These are phyloP conservation scores for Noturus placidus DNA, from an alignment of 2,113 vertebrate species.

Conservation along the genomic window DNA sequence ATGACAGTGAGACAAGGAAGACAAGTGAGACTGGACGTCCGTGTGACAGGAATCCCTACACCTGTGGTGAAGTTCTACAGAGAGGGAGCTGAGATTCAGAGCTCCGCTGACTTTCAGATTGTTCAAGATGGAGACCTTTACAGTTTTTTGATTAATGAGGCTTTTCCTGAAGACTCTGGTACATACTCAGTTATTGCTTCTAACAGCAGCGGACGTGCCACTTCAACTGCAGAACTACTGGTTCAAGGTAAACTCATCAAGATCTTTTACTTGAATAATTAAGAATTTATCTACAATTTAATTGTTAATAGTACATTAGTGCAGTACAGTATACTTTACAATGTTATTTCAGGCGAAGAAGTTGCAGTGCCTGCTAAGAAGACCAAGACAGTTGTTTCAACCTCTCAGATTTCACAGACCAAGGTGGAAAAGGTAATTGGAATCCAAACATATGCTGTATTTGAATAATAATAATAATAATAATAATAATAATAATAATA, in stretches of 20 bases:
- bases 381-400: conserved; percentile 92
- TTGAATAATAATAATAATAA: background rate
- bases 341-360: conserved; percentile 79
- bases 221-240: conserved; percentile 85
- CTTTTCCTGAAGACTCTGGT: conserved; percentile 88
- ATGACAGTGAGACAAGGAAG: conserved; percentile 90
- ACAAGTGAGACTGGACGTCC: conserved; percentile 90
- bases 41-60: conserved; percentile 94
- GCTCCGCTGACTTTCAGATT: conserved; percentile 95
- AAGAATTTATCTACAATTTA: background rate
- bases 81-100: conserved; percentile 98
- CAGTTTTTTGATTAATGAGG: conserved; percentile 90
- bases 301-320: background rate
- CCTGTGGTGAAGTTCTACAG: conserved; percentile 97
- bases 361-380: conserved; percentile 95
- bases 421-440: conserved; percentile 84
- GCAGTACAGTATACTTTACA: background rate
- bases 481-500: too few species aligned
- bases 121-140: conserved; percentile 89
- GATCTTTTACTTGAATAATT: background rate
- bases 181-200: conserved; percentile 88
- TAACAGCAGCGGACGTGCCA: conserved; percentile 85
- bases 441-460: background rate
- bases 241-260: conserved; percentile 77
- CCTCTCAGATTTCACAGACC: conserved; percentile 86